These are phyloP conservation scores for Elaphurus davidianus DNA, from an alignment of 2,113 vertebrate species.

Conservation along the genomic window DNA sequence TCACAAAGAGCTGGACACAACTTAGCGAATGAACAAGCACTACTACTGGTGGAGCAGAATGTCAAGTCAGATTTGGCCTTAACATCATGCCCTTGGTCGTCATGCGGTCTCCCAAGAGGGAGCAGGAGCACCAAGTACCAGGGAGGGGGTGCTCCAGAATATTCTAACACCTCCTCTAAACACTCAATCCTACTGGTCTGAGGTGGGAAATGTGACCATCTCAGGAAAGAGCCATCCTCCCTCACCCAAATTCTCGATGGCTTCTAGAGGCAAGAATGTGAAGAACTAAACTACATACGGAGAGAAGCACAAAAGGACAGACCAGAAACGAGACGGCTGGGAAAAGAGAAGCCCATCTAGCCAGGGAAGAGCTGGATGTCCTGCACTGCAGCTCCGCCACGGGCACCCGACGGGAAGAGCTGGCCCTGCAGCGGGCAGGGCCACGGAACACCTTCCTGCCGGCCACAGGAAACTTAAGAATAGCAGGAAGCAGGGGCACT, in stretches of 20 bases:
- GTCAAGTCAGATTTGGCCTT: neutral
- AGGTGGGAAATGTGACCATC: neutral
- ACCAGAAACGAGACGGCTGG: neutral
- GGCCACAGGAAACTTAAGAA: neutral
- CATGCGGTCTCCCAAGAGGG: neutral
- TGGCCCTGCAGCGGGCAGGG: neutral
- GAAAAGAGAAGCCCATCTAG: neutral
- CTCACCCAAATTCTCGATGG: neutral
- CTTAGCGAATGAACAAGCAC: neutral
- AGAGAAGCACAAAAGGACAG: neutral
- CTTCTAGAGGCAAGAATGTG: neutral
- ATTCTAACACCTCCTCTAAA: neutral
- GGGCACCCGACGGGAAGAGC: neutral
- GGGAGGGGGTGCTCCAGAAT: fast-evolving
- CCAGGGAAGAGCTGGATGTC: neutral
- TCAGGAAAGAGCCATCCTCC: neutral
- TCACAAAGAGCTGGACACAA: neutral
- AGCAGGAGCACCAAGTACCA: neutral
- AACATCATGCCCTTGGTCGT: neutral
- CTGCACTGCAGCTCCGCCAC: neutral
- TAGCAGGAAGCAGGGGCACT: constrained; percentile 18
- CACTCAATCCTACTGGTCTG: neutral
- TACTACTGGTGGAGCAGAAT: neutral
- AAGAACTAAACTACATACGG: neutral
- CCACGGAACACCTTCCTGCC: neutral